Evolutionary conservation across 2,797 vertebrate genomes (phyloP).

Genomic region (Austrolebias charrua): DNA sequence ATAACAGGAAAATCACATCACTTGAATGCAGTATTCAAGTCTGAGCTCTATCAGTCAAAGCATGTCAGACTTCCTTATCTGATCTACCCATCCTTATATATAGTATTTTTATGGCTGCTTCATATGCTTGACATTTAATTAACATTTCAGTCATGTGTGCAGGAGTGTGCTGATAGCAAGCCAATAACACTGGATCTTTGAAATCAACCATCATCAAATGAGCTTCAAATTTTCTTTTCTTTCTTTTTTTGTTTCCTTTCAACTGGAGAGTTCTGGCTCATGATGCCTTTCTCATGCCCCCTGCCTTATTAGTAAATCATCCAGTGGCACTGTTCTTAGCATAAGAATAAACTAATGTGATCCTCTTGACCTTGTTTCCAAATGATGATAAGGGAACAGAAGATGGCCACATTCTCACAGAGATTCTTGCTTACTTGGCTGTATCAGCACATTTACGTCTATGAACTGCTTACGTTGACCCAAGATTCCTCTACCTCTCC

Average conservation of each 20-base stretch:
- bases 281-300: conserved; percentile 30
- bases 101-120: conserved; percentile 43
- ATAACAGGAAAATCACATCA: conserved; percentile 22
- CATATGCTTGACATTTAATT: conserved; percentile 67
- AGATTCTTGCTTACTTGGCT: conserved; percentile 41
- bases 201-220: conserved; percentile 51
- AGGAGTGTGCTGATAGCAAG: conserved; percentile 53
- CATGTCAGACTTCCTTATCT: conserved; percentile 43
- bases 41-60: conserved; percentile 52
- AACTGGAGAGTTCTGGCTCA: conserved; percentile 20
- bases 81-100: conserved; percentile 43
- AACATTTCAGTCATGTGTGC: conserved; percentile 58
- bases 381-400: conserved; percentile 40
- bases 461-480: conserved; percentile 65
- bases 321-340: conserved; percentile 36
- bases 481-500: conserved; percentile 51
- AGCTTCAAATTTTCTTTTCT: conserved; percentile 31
- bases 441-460: conserved; percentile 60
- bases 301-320: conserved; percentile 49
- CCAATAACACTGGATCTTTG: conserved; percentile 54
- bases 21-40: conserved; percentile 27
- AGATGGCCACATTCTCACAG: conserved; percentile 64
- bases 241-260: conserved; percentile 16
- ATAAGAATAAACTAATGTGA: conserved; percentile 42
- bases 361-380: conserved; percentile 60